Evolutionary conservation across 2,888 invertebrate species (phyloP).

Genomic region (Eupithecia dodoneata): DNA sequence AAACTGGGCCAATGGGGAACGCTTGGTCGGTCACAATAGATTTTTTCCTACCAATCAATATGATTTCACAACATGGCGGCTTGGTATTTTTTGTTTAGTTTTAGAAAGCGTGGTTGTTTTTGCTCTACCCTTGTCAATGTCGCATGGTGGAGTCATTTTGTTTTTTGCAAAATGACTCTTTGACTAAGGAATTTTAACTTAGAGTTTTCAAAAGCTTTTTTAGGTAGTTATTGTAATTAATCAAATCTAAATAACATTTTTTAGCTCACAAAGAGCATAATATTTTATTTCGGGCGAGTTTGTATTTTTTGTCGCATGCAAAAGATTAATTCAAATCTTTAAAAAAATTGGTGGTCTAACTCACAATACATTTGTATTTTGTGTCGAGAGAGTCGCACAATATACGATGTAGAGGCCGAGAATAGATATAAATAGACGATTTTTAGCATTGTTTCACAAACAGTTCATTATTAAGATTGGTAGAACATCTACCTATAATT

Average conservation of each 20-base stretch:
- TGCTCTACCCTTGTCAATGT: conserved; percentile 26
- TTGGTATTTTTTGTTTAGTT: conserved; percentile 48
- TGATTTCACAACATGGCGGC: conserved; percentile 78
- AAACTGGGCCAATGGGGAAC: conserved; percentile 81
- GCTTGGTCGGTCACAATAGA: conserved; percentile 71
- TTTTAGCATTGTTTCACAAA: background rate
- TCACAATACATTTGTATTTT: background rate
- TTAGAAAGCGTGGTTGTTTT: conserved; percentile 44
- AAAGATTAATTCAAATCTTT: background rate
- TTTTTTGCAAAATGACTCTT: conserved; percentile 1
- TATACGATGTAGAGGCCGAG: background rate
- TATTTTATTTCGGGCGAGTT: background rate
- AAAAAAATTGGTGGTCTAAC: background rate
- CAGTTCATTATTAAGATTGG: background rate
- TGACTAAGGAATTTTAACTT: background rate
- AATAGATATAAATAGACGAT: background rate
- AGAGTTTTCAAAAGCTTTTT: background rate
- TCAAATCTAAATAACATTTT: background rate
- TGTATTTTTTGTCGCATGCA: background rate
- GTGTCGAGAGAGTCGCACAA: background rate
- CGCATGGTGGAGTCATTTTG: background rate
- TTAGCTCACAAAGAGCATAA: too few species aligned
- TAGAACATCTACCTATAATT: background rate
- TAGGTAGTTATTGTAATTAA: too few species aligned
- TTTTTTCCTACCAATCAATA: conserved; percentile 81